Percentiles rank a stretch among this genome's conserved stretches.
These are phyloP conservation scores for Paralichthys olivaceus DNA, from an alignment of 2,113 vertebrate genomes.

Conservation along the genomic window DNA sequence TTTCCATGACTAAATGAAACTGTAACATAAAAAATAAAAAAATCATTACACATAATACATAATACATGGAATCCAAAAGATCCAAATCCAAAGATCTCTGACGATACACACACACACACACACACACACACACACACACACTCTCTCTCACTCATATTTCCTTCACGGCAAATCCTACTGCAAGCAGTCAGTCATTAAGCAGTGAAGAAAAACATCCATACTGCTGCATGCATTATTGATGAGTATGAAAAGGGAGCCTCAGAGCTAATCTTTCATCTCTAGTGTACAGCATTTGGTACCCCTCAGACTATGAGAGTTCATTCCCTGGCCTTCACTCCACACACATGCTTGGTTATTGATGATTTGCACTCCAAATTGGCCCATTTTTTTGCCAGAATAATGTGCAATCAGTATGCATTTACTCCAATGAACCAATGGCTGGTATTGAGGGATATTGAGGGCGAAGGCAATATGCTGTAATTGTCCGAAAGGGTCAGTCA, in stretches of 20 bases:
- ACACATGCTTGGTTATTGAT: slow-evolving; percentile 27
- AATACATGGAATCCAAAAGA: too few relatives aligned
- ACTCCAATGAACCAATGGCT: background rate
- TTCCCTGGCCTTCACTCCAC: background rate
- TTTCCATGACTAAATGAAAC: background rate
- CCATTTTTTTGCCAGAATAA: slow-evolving; percentile 23
- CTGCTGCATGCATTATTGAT: slow-evolving; percentile 59
- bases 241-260: slow-evolving; percentile 40
- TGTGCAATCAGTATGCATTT: slow-evolving; percentile 31
- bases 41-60: background rate
- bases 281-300: background rate
- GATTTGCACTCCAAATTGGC: slow-evolving; percentile 7
- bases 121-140: background rate
- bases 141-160: background rate
- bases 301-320: background rate
- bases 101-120: too few relatives aligned
- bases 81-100: too few relatives aligned
- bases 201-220: slow-evolving; percentile 13
- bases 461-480: background rate
- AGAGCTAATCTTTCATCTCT: slow-evolving; percentile 42
- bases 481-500: background rate
- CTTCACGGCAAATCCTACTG: background rate
- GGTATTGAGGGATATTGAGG: background rate
- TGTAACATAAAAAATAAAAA: background rate
- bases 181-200: background rate